A percentile compares a stretch with the other conserved stretches of the same genome.
Evolutionary conservation across 2,113 vertebrate species (phyloP).

Genomic region (Neoarius graeffei): DNA sequence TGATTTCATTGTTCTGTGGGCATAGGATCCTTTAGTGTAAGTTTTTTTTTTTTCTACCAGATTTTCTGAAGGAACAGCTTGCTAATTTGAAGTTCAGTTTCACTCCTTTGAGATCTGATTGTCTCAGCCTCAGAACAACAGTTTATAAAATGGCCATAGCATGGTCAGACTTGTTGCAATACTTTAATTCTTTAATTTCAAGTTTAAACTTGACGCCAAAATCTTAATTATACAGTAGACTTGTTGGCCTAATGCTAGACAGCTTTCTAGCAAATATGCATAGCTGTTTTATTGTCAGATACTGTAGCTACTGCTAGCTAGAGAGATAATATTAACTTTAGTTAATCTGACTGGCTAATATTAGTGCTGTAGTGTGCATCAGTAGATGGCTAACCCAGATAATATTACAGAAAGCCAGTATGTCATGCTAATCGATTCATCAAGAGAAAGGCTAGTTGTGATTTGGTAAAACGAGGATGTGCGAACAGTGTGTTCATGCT

Average conservation of each 20-base stretch:
- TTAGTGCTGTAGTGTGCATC: background rate
- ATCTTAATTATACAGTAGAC: background rate
- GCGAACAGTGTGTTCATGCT: background rate
- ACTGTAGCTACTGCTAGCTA: background rate
- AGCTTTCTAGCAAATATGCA: background rate
- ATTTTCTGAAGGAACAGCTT: slow-evolving; percentile 59
- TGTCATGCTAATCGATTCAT: background rate
- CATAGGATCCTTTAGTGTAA: too few relatives aligned
- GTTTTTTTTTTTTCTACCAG: slow-evolving; percentile 47
- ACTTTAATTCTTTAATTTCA: slow-evolving; percentile 52
- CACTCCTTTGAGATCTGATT: slow-evolving; percentile 34
- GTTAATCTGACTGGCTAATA: background rate
- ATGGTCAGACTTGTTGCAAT: slow-evolving; percentile 62
- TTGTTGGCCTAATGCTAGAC: slow-evolving; percentile 1
- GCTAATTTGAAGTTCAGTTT: background rate
- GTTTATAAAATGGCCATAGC: slow-evolving; percentile 58
- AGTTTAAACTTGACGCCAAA: background rate
- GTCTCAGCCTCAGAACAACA: slow-evolving; percentile 42
- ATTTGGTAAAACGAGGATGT: background rate
- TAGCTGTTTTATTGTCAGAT: background rate
- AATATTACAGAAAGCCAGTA: background rate
- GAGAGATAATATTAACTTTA: background rate
- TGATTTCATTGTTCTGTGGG: too few relatives aligned
- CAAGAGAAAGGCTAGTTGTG: background rate
- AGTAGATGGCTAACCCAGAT: background rate